A percentile compares a stretch with the other conserved stretches of the same genome.
Evolutionary conservation across 1,140 invertebrate species (phyloP).

Genomic region (Lasioglossum baleicum): DNA sequence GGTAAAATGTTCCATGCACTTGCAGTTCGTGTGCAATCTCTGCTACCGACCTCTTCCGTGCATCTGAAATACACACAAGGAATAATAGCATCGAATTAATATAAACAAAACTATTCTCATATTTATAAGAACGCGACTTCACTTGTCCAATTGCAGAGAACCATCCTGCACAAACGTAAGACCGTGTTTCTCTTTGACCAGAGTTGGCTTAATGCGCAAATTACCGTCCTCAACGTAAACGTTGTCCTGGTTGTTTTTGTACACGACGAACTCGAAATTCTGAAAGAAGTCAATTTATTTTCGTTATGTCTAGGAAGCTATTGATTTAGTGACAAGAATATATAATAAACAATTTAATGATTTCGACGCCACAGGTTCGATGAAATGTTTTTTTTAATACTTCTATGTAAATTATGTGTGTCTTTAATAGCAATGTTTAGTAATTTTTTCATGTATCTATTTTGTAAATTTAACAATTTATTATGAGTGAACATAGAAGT

Average conservation of each 20-base stretch:
- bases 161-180: conserved; percentile 79
- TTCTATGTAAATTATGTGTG: too few species aligned
- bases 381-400: too few species aligned
- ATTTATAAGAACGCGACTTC: conserved; percentile 25
- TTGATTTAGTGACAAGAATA: too few species aligned
- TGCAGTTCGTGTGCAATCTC: conserved; percentile 79
- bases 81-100: neutral
- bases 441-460: too few species aligned
- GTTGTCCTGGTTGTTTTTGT: conserved; percentile 82
- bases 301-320: too few species aligned
- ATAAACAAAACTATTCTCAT: too few species aligned
- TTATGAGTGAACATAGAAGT: too few species aligned
- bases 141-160: conserved; percentile 79
- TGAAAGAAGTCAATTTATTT: conserved; percentile 48
- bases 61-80: conserved; percentile 77
- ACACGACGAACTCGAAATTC: conserved; percentile 86
- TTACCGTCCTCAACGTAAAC: conserved; percentile 81
- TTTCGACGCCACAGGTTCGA: too few species aligned
- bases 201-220: conserved; percentile 83
- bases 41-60: conserved; percentile 75
- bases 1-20: conserved; percentile 82
- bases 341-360: too few species aligned
- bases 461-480: too few species aligned
- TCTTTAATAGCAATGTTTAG: too few species aligned
- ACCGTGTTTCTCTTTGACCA: conserved; percentile 82